Evolutionary conservation across 2,888 invertebrate genomes (phyloP), one percentile per base, ranked within the genome.

Genomic region (Eudasyphora cyanicolor): DNA sequence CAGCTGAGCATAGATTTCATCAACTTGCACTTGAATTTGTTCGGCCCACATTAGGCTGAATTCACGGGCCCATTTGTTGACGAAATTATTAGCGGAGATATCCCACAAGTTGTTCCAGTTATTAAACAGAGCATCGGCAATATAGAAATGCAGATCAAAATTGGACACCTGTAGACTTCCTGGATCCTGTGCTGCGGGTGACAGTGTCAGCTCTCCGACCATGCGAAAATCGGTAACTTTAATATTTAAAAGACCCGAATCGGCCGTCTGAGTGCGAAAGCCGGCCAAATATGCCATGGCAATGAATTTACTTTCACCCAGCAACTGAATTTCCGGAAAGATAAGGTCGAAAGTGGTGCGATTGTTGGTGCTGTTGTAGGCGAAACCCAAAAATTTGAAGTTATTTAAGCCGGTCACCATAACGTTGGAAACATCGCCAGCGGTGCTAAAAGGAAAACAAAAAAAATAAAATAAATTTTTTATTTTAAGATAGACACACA

Each of bases 381-480:
- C 75, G 32, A 86, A 74, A 3, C 79, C 82, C 27, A 90, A 77
- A 0, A 89, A 49, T 1, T 86, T 29, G 62, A 87, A 87, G 32
- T 87, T 80, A 42, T 86, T 85, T 2, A 89, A 35, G 0, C 90
- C 90, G 21, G 82, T 54, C 6, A 90, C 67, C 7, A 85, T 79
- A 0, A 90, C 57, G 76, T 89, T 87, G 73, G 88, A 86, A n/a
- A 87, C 79, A n/a, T 86, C 86, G 49, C 90, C 90, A 0, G 38
- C 51, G 4, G 88, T 6, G 1, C 82, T 87, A 27, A 45, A 71
- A 38, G 3, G n/a, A 51, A 75, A 69, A 49, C 0, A 12, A 67
- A 29, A 12, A 21, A 54, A 42, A 12, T 49, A n/a, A n/a, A n/a
- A n/a, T n/a, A n/a, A n/a, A n/a, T n/a, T n/a, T n/a, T n/a, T n/a